These are phyloP conservation scores for Zoanthus sociatus DNA, from an alignment of 92 coral and sea anemone genomes.

Conservation along the genomic window DNA sequence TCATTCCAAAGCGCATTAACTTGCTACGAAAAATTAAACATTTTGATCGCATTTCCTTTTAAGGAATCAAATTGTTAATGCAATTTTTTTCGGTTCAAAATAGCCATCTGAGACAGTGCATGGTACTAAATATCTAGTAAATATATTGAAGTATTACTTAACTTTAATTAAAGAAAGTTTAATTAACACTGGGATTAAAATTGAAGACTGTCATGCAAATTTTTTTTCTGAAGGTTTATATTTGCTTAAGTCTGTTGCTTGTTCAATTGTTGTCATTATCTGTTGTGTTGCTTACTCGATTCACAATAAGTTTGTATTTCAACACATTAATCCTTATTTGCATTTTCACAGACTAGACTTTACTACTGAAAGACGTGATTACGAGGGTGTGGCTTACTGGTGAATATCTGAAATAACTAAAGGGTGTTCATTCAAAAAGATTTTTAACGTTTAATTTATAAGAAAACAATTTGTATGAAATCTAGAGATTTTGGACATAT, in stretches of 20 bases:
- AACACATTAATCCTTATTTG: constrained; percentile 17
- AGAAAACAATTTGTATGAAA: neutral
- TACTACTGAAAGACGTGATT: constrained; percentile 11
- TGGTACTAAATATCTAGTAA: neutral
- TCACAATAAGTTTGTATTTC: constrained; percentile 12
- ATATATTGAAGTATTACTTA: neutral
- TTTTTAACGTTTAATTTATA: neutral
- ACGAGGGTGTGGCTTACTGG: neutral
- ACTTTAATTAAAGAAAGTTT: neutral
- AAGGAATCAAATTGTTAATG: constrained; percentile 4
- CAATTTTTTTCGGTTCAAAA: neutral
- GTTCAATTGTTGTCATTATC: neutral
- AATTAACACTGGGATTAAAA: constrained; percentile 6
- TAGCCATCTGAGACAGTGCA: neutral
- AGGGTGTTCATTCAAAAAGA: neutral
- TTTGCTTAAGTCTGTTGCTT: neutral
- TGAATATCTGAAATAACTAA: neutral
- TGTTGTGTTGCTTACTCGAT: neutral
- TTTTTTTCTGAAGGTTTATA: neutral
- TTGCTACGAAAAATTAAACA: neutral
- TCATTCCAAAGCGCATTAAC: constrained; percentile 30
- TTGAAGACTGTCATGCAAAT: constrained; percentile 15
- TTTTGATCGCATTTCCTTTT: constrained; percentile 20
- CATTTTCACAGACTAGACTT: neutral
- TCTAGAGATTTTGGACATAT: neutral